A percentile compares a stretch with the other conserved stretches of the same genome.
Conservation (phyloP, 2,888 invertebrate species). For the Drosophila planitibia region DNA sequence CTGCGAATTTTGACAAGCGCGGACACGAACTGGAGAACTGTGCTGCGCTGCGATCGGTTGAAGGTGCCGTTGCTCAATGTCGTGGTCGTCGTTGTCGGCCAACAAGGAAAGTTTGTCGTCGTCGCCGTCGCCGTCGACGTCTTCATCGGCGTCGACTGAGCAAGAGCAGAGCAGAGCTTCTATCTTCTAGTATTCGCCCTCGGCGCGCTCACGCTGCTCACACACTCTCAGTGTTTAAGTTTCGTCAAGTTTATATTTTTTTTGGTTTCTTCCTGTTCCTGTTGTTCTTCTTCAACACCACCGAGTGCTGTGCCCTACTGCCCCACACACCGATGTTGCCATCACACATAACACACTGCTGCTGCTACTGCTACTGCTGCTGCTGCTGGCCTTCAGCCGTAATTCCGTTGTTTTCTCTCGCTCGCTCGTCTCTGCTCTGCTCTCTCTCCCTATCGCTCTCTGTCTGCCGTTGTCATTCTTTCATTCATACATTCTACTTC, state of each 20-base stretch:
- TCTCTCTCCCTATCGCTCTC: not conserved
- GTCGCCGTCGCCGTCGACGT: slow-evolving; percentile 19
- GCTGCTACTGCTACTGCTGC: slow-evolving; percentile 16
- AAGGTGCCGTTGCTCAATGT: slow-evolving; percentile 83
- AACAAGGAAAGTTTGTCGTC: slow-evolving; percentile 77
- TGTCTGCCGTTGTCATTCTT: slow-evolving; percentile 35
- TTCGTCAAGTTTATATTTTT: slow-evolving; percentile 63
- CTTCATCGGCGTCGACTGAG: slow-evolving; percentile 17
- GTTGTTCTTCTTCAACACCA: slow-evolving; percentile 63
- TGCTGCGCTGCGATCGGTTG: slow-evolving; percentile 77
- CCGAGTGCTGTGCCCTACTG: slow-evolving; percentile 66
- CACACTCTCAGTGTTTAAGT: slow-evolving; percentile 28
- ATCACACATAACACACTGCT: slow-evolving; percentile 11
- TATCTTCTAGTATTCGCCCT: slow-evolving; percentile 60
- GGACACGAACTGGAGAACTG: slow-evolving; percentile 31
- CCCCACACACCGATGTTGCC: slow-evolving; percentile 65
- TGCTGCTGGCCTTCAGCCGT: slow-evolving; percentile 39
- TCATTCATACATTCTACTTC: slow-evolving; percentile 53
- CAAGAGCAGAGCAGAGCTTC: slow-evolving; percentile 39
- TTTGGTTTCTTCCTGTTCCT: slow-evolving; percentile 73
- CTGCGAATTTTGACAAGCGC: slow-evolving; percentile 20
- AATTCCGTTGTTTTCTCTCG: slow-evolving; percentile 36
- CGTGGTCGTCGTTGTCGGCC: slow-evolving; percentile 60
- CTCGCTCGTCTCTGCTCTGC: slow-evolving; percentile 6
- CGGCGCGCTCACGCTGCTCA: slow-evolving; percentile 21